phyloP scores from a whole-genome alignment of 2,797 vertebrate genomes.

The Hypotaenidia philippensis region DNA sequence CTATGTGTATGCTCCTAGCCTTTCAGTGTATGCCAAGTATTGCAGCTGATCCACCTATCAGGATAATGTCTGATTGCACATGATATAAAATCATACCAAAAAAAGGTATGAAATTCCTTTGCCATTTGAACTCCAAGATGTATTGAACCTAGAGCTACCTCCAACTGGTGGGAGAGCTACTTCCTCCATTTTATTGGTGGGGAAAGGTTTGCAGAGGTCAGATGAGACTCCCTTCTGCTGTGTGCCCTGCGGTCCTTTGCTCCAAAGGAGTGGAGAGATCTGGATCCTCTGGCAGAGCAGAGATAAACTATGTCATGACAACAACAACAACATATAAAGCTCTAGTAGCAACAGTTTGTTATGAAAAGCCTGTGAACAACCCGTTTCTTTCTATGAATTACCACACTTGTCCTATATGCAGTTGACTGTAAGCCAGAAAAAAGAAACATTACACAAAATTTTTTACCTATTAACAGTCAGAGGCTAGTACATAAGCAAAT shows the following conservation, averaged over 20 bases:
- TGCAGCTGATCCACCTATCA: neutral
- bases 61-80: neutral
- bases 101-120: neutral
- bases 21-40: rapidly evolving
- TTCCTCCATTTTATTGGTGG: neutral
- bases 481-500: neutral
- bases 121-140: neutral
- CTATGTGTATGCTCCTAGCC: neutral
- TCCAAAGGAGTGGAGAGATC: neutral
- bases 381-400: neutral
- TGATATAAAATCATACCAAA: neutral
- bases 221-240: neutral
- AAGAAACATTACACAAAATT: neutral
- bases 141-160: neutral
- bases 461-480: neutral
- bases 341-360: neutral
- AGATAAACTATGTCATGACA: neutral
- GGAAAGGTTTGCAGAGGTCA: neutral
- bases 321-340: neutral
- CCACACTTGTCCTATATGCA: neutral
- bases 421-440: neutral
- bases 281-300: neutral
- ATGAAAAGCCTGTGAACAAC: neutral
- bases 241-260: neutral
- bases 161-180: no score